Conservation (phyloP, 2,797 vertebrate genomes). For the Coracias cyanogaster region DNA sequence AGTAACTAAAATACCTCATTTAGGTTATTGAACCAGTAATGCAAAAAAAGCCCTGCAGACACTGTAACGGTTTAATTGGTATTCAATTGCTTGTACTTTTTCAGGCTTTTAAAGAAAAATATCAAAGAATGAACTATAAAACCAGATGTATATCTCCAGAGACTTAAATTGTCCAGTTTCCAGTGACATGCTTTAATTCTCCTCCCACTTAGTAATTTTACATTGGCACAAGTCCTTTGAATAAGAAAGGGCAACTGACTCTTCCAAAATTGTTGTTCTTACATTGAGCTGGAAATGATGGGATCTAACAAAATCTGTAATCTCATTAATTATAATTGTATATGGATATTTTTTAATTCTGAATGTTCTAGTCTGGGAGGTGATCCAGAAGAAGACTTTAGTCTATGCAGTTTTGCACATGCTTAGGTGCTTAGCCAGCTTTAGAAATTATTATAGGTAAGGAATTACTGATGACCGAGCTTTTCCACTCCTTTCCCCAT, state of each 20-base stretch:
- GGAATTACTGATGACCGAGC: not conserved
- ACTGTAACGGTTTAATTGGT: not conserved
- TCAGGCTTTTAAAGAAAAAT: constrained; percentile 10
- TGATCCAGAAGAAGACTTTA: not conserved
- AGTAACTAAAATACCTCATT: not conserved
- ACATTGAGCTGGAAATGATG: not conserved
- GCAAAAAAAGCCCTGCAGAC: not conserved
- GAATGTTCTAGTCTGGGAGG: not conserved
- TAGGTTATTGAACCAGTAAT: not conserved
- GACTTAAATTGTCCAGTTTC: constrained; percentile 22
- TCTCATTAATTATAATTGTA: not conserved
- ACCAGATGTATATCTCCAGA: constrained; percentile 53
- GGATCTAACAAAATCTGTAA: not conserved
- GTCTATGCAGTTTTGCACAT: not conserved
- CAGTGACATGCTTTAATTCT: constrained; percentile 38
- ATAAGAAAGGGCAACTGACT: constrained; percentile 10
- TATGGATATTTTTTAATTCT: not conserved
- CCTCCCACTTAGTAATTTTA: constrained; percentile 48
- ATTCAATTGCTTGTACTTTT: constrained; percentile 29
- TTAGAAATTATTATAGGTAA: constrained; percentile 14
- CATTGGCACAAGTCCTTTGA: not conserved
- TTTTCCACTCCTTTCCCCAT: not conserved
- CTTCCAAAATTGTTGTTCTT: not conserved
- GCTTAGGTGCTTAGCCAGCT: not conserved
- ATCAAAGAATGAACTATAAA: constrained; percentile 40